A percentile compares a stretch with the other conserved stretches of the same genome.
Evolutionary conservation across 2,888 invertebrate species (phyloP).

Genomic region (Disparrhopalites patrizii): DNA sequence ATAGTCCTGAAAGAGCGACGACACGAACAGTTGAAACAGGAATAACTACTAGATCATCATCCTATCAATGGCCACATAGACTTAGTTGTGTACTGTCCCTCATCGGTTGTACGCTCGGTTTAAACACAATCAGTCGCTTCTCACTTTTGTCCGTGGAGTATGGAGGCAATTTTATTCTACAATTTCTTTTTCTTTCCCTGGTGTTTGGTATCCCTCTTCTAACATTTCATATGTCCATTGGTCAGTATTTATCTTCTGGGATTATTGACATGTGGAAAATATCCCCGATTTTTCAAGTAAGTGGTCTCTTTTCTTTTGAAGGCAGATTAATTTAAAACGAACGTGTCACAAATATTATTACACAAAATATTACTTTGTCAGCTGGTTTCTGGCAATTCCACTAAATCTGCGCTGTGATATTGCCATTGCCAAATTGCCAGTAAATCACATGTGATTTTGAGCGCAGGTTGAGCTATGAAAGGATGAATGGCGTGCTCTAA

Average conservation of each 20-base stretch:
- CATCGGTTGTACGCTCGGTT: constrained; percentile 77
- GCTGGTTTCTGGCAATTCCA: too few species aligned
- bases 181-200: constrained; percentile 77
- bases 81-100: constrained; percentile 76
- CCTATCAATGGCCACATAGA: constrained; percentile 50
- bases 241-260: constrained; percentile 77
- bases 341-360: too few species aligned
- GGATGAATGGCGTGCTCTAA: not conserved
- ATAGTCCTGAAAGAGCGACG: constrained; percentile 3
- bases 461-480: too few species aligned
- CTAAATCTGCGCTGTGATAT: too few species aligned
- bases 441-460: too few species aligned
- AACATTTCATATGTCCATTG: constrained; percentile 77
- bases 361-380: too few species aligned
- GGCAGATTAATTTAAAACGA: not conserved
- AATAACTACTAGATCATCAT: too few species aligned
- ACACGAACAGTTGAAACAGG: constrained; percentile 25
- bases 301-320: constrained; percentile 13
- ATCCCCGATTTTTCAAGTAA: constrained; percentile 76
- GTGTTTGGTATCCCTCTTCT: constrained; percentile 78
- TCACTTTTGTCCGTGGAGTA: constrained; percentile 80
- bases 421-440: too few species aligned
- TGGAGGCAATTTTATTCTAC: constrained; percentile 83
- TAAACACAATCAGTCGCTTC: constrained; percentile 84
- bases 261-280: constrained; percentile 91